phyloP scores from a whole-genome alignment of 2,113 vertebrate genomes.

The Pontoporia blainvillei region DNA sequence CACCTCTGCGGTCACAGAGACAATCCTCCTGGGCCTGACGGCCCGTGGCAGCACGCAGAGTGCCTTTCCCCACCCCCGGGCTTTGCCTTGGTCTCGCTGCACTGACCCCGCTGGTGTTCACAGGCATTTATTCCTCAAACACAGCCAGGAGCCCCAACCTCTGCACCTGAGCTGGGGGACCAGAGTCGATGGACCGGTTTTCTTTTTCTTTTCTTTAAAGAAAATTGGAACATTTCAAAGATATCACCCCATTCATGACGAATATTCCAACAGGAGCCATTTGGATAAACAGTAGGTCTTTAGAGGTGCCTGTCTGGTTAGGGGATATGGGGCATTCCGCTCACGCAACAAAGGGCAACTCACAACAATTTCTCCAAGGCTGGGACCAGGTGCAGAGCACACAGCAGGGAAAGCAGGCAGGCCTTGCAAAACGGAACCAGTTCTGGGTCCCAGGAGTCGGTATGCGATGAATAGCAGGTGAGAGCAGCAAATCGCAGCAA shows the following conservation, averaged over 20 bases:
- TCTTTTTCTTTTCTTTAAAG: background rate
- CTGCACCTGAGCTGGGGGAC: background rate
- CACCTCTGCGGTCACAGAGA: too few species aligned
- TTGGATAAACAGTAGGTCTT: background rate
- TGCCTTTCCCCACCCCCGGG: too few species aligned
- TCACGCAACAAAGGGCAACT: background rate
- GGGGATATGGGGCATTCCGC: too few species aligned
- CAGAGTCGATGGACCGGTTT: fast-evolving
- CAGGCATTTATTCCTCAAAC: background rate
- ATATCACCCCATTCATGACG: background rate
- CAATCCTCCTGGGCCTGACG: background rate
- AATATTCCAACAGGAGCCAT: background rate
- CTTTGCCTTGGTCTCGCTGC: fast-evolving
- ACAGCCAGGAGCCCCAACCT: background rate
- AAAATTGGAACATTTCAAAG: background rate
- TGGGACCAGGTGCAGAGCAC: background rate
- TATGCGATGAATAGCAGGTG: fast-evolving
- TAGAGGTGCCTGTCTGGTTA: background rate
- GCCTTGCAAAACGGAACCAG: background rate
- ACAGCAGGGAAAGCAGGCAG: background rate
- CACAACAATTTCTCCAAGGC: too few species aligned
- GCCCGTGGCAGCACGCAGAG: fast-evolving
- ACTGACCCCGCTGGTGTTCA: background rate
- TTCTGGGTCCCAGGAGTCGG: background rate
- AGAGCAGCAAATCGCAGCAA: background rate